These are phyloP conservation scores for Tachuris rubrigastra DNA, from an alignment of 2,113 vertebrate genomes.

Conservation along the genomic window DNA sequence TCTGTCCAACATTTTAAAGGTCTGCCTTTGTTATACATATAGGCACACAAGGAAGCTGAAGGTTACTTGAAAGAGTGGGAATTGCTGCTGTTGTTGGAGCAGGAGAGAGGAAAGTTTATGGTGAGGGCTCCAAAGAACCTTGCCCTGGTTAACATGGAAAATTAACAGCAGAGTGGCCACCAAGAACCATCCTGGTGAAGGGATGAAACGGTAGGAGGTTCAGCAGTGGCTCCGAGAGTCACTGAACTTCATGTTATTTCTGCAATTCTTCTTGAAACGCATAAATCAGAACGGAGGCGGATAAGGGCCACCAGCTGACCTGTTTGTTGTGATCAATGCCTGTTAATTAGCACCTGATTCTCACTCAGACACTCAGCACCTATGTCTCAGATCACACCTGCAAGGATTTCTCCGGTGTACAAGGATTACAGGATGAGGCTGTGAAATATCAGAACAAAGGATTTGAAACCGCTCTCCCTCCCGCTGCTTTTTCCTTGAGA, in stretches of 20 bases:
- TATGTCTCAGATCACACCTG: neutral
- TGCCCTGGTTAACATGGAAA: neutral
- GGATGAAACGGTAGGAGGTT: neutral
- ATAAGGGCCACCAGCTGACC: rapidly evolving
- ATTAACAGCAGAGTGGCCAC: neutral
- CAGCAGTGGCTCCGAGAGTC: neutral
- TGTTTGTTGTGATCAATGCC: neutral
- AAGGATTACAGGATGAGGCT: neutral
- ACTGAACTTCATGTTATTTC: neutral
- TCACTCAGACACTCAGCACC: neutral
- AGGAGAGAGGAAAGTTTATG: neutral
- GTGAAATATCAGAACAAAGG: neutral
- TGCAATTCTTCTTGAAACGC: neutral
- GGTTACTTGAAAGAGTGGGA: constrained; percentile 23
- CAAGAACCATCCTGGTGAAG: neutral
- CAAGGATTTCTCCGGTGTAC: neutral
- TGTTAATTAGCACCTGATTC: neutral
- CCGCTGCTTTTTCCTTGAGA: neutral
- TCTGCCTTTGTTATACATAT: constrained; percentile 34
- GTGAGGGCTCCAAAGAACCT: neutral
- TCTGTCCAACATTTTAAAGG: constrained; percentile 56
- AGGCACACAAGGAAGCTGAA: neutral
- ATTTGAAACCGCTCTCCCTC: neutral
- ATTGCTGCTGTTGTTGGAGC: neutral
- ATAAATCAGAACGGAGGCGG: neutral